Evolutionary conservation across 2,797 vertebrate species (phyloP).

Genomic region (Enteromius afrohamiltoni): DNA sequence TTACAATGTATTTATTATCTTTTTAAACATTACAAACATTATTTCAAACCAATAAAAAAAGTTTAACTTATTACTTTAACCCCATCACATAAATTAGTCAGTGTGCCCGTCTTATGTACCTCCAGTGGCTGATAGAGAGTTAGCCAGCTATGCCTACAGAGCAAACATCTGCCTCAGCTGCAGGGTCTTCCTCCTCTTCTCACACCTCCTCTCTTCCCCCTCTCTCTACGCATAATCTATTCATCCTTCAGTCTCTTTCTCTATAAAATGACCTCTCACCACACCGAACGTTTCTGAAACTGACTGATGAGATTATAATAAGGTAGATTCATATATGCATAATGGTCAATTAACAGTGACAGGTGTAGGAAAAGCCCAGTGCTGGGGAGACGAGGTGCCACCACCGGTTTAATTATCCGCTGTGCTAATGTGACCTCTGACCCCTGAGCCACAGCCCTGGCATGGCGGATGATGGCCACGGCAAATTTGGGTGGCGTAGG

Average conservation of each 20-base stretch:
- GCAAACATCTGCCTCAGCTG: slow-evolving; percentile 15
- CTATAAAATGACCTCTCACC: slow-evolving; percentile 17
- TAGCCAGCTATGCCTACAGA: slow-evolving; percentile 17
- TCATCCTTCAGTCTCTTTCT: slow-evolving; percentile 20
- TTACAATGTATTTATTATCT: too few relatives aligned
- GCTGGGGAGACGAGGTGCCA: slow-evolving; percentile 30
- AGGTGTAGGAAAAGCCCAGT: slow-evolving; percentile 39
- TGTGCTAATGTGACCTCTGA: slow-evolving; percentile 33
- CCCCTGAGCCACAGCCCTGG: background rate
- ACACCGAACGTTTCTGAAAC: background rate
- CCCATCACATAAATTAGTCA: slow-evolving; percentile 41
- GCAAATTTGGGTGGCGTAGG: slow-evolving; percentile 20
- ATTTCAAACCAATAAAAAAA: too few relatives aligned
- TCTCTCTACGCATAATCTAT: background rate
- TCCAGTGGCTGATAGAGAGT: slow-evolving; percentile 22
- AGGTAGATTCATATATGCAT: slow-evolving; percentile 46
- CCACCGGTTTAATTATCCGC: slow-evolving; percentile 38
- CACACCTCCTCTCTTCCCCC: background rate
- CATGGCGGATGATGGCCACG: background rate
- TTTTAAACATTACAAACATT: too few relatives aligned
- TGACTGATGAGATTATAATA: slow-evolving; percentile 47
- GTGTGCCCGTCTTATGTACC: slow-evolving; percentile 4
- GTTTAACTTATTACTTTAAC: slow-evolving; percentile 25
- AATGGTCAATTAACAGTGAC: slow-evolving; percentile 54
- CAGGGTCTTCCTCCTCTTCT: background rate